A percentile compares a stretch with the other conserved stretches of the same genome.
Conservation (phyloP, 1,140 invertebrate genomes). For the Aphidius ervi region DNA sequence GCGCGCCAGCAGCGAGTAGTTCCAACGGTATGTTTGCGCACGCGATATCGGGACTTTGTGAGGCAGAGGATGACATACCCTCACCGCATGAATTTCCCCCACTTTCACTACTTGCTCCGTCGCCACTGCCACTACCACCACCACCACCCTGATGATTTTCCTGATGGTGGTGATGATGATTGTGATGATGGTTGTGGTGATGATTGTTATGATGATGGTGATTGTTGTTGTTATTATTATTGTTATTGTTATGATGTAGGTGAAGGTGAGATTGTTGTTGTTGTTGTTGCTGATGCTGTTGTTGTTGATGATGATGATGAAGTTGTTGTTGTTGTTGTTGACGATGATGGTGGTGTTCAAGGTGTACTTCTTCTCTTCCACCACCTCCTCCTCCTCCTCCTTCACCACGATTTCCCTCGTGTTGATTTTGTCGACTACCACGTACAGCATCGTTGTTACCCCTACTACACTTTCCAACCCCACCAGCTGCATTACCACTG, state of each 20-base stretch:
- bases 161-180: conserved; percentile 1
- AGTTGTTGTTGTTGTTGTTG: too few relatives aligned
- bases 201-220: background rate
- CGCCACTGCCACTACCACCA: conserved; percentile 27
- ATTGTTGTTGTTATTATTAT: background rate
- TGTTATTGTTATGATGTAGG: too few relatives aligned
- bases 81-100: conserved; percentile 32
- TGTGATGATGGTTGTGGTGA: conserved; percentile 5
- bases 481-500: conserved; percentile 45
- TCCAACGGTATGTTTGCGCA: conserved; percentile 52
- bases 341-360: too few relatives aligned
- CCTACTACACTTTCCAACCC: conserved; percentile 34
- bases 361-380: background rate
- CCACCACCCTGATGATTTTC: conserved; percentile 24
- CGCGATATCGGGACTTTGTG: conserved; percentile 53
- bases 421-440: conserved; percentile 23
- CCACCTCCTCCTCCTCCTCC: conserved; percentile 9
- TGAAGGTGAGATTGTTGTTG: too few relatives aligned
- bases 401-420: conserved; percentile 18
- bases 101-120: conserved; percentile 28
- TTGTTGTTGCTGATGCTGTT: background rate
- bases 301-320: too few relatives aligned
- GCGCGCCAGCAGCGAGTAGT: conserved; percentile 50
- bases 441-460: conserved; percentile 7
- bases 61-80: conserved; percentile 54